These are phyloP conservation scores for Latrodectus elegans DNA, from an alignment of 2,888 invertebrate species.

Conservation along the genomic window DNA sequence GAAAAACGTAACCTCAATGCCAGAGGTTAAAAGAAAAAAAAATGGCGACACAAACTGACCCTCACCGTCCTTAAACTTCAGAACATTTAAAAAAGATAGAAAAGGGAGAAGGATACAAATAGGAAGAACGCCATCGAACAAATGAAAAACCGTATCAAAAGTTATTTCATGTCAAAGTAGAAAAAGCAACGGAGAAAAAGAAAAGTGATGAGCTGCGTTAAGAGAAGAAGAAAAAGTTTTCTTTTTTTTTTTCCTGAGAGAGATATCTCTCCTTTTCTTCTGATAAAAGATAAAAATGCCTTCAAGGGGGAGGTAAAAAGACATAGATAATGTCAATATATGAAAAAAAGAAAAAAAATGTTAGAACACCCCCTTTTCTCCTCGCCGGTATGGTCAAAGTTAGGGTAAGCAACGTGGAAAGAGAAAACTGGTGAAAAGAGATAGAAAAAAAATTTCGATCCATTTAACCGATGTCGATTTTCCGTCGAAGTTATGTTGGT, in stretches of 20 bases:
- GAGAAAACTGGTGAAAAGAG: background rate
- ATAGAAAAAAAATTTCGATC: slow-evolving; percentile 43
- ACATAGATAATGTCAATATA: slow-evolving; percentile 56
- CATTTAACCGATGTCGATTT: slow-evolving; percentile 40
- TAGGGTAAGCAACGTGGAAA: slow-evolving; percentile 36
- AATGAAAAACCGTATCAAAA: slow-evolving; percentile 62
- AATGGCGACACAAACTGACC: background rate
- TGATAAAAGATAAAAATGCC: slow-evolving; percentile 56
- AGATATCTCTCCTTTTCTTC: slow-evolving; percentile 30
- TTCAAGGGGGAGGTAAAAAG: slow-evolving; percentile 30
- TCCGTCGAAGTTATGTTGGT: slow-evolving; percentile 6
- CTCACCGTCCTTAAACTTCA: background rate
- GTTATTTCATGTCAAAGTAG: slow-evolving; percentile 47
- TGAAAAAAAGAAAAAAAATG: slow-evolving; percentile 7
- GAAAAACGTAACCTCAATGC: slow-evolving; percentile 1
- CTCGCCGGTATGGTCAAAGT: slow-evolving; percentile 22
- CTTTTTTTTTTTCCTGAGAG: background rate
- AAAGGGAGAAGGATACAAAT: background rate
- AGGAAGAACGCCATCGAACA: slow-evolving; percentile 21
- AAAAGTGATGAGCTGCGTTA: slow-evolving; percentile 47
- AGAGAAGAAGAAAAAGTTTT: slow-evolving; percentile 48
- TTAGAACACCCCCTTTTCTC: background rate
- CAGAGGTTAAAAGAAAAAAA: slow-evolving; percentile 29
- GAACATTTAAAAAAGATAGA: slow-evolving; percentile 28
- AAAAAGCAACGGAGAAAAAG: slow-evolving; percentile 22